phyloP scores from a whole-genome alignment of 2,113 vertebrate species.

The Mesoclemmys tuberculata region DNA sequence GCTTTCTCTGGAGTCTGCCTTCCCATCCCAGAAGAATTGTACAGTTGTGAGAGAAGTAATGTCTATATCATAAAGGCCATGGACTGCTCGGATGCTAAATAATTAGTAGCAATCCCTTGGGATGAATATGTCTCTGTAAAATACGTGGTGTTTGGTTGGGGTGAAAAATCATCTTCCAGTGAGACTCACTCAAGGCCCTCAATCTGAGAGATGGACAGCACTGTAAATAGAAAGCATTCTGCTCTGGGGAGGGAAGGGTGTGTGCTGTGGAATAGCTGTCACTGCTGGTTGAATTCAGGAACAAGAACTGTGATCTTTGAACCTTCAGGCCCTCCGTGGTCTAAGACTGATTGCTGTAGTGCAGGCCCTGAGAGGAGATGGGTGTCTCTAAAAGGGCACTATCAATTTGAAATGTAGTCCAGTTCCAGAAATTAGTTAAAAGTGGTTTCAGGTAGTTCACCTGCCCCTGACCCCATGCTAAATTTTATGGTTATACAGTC shows the following conservation, averaged over 20 bases:
- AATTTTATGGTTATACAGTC: fast-evolving
- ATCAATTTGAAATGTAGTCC: background rate
- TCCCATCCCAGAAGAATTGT: fast-evolving
- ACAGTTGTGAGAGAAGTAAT: background rate
- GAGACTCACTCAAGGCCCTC: background rate
- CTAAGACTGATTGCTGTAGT: background rate
- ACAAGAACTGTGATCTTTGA: background rate
- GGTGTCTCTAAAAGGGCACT: background rate
- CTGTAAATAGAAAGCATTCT: fast-evolving
- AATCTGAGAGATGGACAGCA: background rate
- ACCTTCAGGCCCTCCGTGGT: background rate
- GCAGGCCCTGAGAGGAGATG: background rate
- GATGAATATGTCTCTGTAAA: background rate
- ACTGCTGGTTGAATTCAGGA: background rate
- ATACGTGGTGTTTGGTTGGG: background rate
- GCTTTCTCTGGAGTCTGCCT: background rate
- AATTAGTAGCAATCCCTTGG: background rate
- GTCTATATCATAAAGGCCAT: background rate
- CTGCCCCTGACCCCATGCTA: background rate
- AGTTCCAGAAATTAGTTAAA: background rate
- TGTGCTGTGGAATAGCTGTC: background rate
- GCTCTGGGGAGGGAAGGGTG: fast-evolving
- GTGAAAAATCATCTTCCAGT: background rate
- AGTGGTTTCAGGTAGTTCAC: background rate
- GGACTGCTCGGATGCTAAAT: background rate